Percentiles rank a stretch among this genome's conserved stretches.
Evolutionary conservation across 2,888 invertebrate species (phyloP).

Genomic region (Leucophenga maculata): DNA sequence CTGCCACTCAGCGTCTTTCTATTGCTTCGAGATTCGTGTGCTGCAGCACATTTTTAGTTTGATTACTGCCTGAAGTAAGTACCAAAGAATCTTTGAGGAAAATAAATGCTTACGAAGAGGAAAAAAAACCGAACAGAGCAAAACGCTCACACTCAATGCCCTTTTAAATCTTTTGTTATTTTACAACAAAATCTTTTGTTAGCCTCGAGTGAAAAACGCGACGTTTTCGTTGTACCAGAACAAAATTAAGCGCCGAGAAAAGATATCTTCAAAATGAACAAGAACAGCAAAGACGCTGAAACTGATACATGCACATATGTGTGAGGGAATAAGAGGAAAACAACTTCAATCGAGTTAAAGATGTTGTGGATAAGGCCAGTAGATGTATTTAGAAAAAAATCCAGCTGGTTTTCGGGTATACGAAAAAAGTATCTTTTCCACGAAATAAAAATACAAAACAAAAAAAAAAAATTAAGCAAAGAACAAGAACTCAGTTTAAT

Average conservation of each 20-base stretch:
- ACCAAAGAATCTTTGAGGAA: background rate
- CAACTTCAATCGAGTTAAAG: slow-evolving; percentile 12
- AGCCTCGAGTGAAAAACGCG: slow-evolving; percentile 44
- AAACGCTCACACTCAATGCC: slow-evolving; percentile 55
- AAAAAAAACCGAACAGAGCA: slow-evolving; percentile 9
- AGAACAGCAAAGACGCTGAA: slow-evolving; percentile 5
- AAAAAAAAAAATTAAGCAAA: slow-evolving; percentile 22
- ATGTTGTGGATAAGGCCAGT: slow-evolving; percentile 10
- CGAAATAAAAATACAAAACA: slow-evolving; percentile 59
- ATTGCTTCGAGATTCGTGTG: background rate
- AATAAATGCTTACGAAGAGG: background rate
- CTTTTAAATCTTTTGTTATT: slow-evolving; percentile 66
- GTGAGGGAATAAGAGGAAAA: slow-evolving; percentile 32
- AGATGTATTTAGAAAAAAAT: slow-evolving; percentile 32
- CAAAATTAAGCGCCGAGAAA: slow-evolving; percentile 4
- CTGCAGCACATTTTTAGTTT: background rate
- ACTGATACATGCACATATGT: slow-evolving; percentile 29
- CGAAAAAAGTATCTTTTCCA: slow-evolving; percentile 60
- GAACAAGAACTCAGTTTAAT: slow-evolving; percentile 24
- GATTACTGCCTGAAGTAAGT: background rate
- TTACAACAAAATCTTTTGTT: slow-evolving; percentile 59
- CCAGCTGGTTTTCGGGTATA: slow-evolving; percentile 62
- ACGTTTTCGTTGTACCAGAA: background rate
- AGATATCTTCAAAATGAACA: too few species aligned
- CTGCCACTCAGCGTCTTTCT: slow-evolving; percentile 19